phyloP scores from a whole-genome alignment of 2,888 invertebrate species.

The Dysmachus trigonus region DNA sequence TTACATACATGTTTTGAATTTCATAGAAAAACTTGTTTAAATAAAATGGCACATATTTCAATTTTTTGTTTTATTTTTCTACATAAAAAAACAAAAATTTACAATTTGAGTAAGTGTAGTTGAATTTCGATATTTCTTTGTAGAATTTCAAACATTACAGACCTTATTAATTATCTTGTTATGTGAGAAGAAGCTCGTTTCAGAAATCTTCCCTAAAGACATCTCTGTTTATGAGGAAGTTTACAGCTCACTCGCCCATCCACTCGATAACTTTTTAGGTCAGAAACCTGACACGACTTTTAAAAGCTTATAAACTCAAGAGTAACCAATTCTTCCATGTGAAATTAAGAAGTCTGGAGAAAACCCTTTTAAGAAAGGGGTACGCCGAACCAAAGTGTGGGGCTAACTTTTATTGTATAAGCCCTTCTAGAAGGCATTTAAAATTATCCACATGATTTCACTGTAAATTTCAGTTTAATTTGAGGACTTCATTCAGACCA shows the following conservation, averaged over 20 bases:
- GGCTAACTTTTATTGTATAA: background rate
- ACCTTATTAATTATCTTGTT: background rate
- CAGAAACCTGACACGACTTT: background rate
- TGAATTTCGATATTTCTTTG: too few relatives aligned
- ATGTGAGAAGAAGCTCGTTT: background rate
- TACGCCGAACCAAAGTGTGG: background rate
- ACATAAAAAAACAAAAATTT: too few relatives aligned
- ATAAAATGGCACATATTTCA: too few relatives aligned
- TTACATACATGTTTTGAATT: too few relatives aligned
- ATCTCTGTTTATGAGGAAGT: background rate
- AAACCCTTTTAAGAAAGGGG: background rate
- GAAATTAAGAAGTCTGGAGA: background rate
- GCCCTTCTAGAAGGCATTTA: background rate
- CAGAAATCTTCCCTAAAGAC: background rate
- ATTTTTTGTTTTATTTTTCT: too few relatives aligned
- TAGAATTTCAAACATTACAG: background rate
- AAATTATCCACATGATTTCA: background rate
- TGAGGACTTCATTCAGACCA: background rate
- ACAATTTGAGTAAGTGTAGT: too few relatives aligned
- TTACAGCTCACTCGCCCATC: background rate
- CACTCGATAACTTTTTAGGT: background rate
- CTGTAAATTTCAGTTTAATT: background rate
- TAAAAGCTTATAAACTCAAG: background rate
- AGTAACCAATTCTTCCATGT: background rate
- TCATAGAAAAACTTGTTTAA: too few relatives aligned